Percentiles rank a stretch among this genome's conserved stretches.
phyloP scores from a whole-genome alignment of 2,888 invertebrate species.

The Epistrophe eligans region DNA sequence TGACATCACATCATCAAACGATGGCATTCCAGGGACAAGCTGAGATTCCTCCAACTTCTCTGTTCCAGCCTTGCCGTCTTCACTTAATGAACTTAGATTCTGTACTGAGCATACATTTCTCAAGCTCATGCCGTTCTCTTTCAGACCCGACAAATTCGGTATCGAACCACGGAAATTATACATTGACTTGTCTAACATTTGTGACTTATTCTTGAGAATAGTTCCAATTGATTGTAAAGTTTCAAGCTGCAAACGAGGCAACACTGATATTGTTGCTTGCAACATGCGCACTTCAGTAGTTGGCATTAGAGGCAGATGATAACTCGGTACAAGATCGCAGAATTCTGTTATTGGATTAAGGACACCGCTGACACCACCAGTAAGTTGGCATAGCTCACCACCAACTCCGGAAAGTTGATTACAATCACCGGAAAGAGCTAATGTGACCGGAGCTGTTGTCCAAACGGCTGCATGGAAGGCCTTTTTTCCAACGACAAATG shows the following conservation, averaged over 20 bases:
- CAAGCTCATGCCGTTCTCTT: constrained; percentile 80
- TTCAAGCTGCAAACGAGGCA: constrained; percentile 90
- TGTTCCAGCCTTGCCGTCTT: constrained; percentile 77
- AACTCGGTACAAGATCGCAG: constrained; percentile 90
- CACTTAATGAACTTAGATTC: constrained; percentile 82
- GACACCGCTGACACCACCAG: constrained; percentile 88
- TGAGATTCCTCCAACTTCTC: constrained; percentile 55
- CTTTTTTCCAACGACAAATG: constrained; percentile 88
- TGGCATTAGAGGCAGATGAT: constrained; percentile 86
- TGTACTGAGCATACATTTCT: constrained; percentile 85
- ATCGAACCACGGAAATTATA: constrained; percentile 84
- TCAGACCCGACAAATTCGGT: constrained; percentile 82
- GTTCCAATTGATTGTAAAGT: constrained; percentile 90
- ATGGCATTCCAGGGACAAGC: constrained; percentile 80
- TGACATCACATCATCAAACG: constrained; percentile 85
- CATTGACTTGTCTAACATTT: constrained; percentile 82
- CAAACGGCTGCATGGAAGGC: constrained; percentile 91
- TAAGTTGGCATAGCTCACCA: constrained; percentile 85
- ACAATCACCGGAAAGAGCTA: constrained; percentile 87
- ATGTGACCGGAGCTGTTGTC: constrained; percentile 88
- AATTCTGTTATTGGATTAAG: constrained; percentile 92
- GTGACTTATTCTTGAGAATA: constrained; percentile 86
- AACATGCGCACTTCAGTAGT: constrained; percentile 87
- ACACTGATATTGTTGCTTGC: constrained; percentile 91
- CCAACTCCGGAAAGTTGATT: constrained; percentile 85